phyloP scores from a whole-genome alignment of 1,140 invertebrate species.

The Drosophila dunni region DNA sequence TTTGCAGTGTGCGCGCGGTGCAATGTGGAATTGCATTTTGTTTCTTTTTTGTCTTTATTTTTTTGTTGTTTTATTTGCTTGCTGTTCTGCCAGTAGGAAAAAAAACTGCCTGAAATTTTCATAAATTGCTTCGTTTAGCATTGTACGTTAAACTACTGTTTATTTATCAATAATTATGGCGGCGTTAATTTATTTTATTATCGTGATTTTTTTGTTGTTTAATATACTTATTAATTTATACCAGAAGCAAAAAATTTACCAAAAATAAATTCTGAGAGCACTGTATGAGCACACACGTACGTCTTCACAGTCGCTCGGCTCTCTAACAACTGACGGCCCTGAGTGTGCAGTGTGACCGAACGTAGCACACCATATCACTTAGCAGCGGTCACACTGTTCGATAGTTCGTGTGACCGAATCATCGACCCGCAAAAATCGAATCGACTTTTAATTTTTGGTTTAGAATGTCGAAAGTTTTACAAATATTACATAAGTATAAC shows the following conservation, averaged over 20 bases:
- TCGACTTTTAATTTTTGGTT: conserved; percentile 6
- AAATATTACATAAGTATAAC: conserved; percentile 28
- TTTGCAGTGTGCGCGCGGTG: conserved; percentile 37
- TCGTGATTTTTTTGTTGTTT: conserved; percentile 45
- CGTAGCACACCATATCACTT: conserved; percentile 12
- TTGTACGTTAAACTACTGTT: conserved; percentile 41
- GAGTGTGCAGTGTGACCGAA: conserved; percentile 36
- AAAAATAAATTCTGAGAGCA: conserved; percentile 80
- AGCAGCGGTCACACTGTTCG: conserved; percentile 20
- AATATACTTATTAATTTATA: conserved; percentile 61
- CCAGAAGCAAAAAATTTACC: conserved; percentile 66
- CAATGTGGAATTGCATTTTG: conserved; percentile 39
- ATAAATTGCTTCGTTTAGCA: conserved; percentile 43
- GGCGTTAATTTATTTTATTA: conserved; percentile 64
- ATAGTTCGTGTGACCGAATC: conserved; percentile 20
- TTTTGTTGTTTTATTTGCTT: conserved; percentile 39
- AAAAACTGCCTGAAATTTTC: conserved; percentile 56
- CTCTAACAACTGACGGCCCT: conserved; percentile 57
- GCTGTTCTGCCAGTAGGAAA: conserved; percentile 45
- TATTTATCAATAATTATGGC: conserved; percentile 56
- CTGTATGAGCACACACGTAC: conserved; percentile 76
- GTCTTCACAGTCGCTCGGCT: conserved; percentile 75
- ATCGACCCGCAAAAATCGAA: conserved; percentile 20
- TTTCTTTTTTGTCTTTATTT: conserved; percentile 6
- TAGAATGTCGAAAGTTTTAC: conserved; percentile 9